phyloP scores from a whole-genome alignment of 2,888 invertebrate genomes.

The Keiferia lycopersicella region DNA sequence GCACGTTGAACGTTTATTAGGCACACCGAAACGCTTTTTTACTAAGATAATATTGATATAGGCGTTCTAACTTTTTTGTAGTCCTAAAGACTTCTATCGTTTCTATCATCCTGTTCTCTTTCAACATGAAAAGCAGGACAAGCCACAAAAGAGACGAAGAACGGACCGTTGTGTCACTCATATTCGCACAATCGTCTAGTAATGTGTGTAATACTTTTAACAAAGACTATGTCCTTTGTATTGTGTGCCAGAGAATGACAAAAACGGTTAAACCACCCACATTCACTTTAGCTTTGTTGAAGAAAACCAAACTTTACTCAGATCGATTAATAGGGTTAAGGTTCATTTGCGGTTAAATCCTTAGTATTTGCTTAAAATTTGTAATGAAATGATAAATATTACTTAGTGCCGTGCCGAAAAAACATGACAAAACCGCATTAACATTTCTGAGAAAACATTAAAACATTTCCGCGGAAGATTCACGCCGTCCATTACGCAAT shows the following conservation, averaged over 20 bases:
- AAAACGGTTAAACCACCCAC: constrained; percentile 40
- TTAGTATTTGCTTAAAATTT: constrained; percentile 29
- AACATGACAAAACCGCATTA: constrained; percentile 23
- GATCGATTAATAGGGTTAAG: constrained; percentile 36
- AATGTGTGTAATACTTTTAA: constrained; percentile 36
- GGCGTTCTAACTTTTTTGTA: too few relatives aligned
- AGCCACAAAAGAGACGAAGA: not conserved
- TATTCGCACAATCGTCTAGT: constrained; percentile 36
- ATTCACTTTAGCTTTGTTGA: constrained; percentile 34
- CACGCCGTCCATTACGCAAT: constrained; percentile 41
- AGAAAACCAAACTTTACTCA: constrained; percentile 32
- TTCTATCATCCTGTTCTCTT: not conserved
- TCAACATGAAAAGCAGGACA: not conserved
- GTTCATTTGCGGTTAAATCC: constrained; percentile 27
- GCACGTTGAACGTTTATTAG: too few relatives aligned
- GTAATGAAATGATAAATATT: not conserved
- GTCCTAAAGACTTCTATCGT: too few relatives aligned
- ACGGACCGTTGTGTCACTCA: constrained; percentile 41
- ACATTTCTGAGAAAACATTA: constrained; percentile 21
- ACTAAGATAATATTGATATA: too few relatives aligned
- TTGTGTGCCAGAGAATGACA: constrained; percentile 37
- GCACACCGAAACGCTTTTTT: too few relatives aligned
- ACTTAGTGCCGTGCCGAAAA: too few relatives aligned
- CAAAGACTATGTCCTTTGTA: constrained; percentile 41
- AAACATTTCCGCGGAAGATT: constrained; percentile 30